Percentiles rank a stretch among this genome's conserved stretches.
Evolutionary conservation across 2,888 invertebrate genomes (phyloP).

Genomic region (Brachyopa scutellaris): DNA sequence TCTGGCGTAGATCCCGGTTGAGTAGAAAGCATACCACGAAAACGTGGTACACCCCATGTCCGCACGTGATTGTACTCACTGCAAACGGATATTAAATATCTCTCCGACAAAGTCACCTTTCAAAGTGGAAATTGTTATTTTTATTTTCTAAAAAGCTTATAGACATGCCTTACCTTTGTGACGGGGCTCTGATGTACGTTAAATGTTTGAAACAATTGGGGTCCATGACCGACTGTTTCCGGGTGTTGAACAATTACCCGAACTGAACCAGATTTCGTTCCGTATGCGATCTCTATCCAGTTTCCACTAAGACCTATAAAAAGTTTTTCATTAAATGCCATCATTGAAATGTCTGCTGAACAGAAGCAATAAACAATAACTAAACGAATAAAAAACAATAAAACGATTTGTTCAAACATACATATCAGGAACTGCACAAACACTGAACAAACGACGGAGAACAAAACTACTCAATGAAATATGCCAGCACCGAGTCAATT

Average conservation of each 20-base stretch:
- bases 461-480: conserved; percentile 57
- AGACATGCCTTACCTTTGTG: conserved; percentile 87
- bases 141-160: not conserved
- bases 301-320: conserved; percentile 94
- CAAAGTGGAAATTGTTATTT: conserved; percentile 25
- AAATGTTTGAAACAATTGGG: conserved; percentile 98
- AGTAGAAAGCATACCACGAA: conserved; percentile 99
- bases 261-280: conserved; percentile 97
- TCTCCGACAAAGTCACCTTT: conserved; percentile 95
- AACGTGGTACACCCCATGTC: conserved; percentile 98
- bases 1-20: conserved; percentile 99
- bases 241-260: conserved; percentile 99
- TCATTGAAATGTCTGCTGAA: not conserved
- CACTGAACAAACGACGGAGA: conserved; percentile 36
- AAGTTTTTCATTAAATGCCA: conserved; percentile 32
- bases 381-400: conserved; percentile 38
- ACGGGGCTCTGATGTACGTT: conserved; percentile 98
- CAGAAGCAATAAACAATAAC: conserved; percentile 25
- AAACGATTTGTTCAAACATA: conserved; percentile 41
- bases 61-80: conserved; percentile 99
- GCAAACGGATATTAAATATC: conserved; percentile 97
- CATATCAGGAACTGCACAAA: conserved; percentile 26
- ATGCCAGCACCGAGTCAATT: conserved; percentile 75
- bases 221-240: conserved; percentile 98
- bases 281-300: conserved; percentile 99